Base-by-base conservation (phyloP, 2,888 invertebrate species). In the Pardosa pseudoannulata region DNA sequence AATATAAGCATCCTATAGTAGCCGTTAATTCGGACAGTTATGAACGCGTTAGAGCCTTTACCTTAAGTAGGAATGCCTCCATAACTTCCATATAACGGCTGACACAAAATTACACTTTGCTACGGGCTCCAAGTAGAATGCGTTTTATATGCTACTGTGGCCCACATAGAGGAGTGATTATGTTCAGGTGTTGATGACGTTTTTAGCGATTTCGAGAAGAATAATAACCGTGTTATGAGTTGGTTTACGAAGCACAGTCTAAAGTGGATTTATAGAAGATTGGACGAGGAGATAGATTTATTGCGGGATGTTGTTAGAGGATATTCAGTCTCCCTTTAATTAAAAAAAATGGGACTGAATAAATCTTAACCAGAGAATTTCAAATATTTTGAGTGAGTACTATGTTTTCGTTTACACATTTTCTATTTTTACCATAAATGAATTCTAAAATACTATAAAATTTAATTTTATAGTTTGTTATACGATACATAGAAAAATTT, bases 61-160 rank as follows among this genome's bases (percentile, higher is more conserved):
- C 27, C 56, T 78, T 85, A 85, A 85, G 83, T 85, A 72, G 65
- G 73, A 32, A 62, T 36, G 83, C 83, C 28, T 19, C 83, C 83
- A 85, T 85, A 85, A 85, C 83, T 39, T 39, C 16, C 50, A n/a
- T 28, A 70, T 70, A 70, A 70, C 41, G 41, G 70, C 41, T 27
- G 70, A 70, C 41, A 41, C 41, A 67, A 83, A 82, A 82, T 62
- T 82, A 36, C 46, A 70, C 74, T 73, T 29, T 19, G 56, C 23
- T 71, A 36, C 27, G 62, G 74, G 27, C 31, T 39, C 28, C 23
- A 72, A 72, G 72, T 64, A 46, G 79, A 62, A 36, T 68, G 67
- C 65, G 78, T 73, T 85, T 85, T 85, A 78, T 85, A 85, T 70
- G 82, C 74, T 62, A 76, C 82, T 82, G 67, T 72, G 82, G 70